These are phyloP conservation scores for Leptoclinus maculatus DNA, from an alignment of 2,797 vertebrate genomes.

Conservation along the genomic window DNA sequence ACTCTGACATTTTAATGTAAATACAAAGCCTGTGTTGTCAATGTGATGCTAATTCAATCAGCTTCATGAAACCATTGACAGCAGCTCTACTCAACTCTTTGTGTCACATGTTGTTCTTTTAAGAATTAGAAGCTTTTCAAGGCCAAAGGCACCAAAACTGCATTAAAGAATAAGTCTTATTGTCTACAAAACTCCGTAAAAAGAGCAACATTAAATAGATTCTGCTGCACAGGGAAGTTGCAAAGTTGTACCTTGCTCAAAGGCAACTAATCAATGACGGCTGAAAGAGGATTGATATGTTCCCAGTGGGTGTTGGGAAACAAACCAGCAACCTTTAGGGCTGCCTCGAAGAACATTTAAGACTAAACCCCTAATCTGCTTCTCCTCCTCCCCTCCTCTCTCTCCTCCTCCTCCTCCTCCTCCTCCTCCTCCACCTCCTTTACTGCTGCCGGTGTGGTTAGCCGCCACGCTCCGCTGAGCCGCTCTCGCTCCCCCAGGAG, in stretches of 20 bases:
- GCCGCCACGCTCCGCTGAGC: slow-evolving; percentile 87
- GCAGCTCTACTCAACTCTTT: not conserved
- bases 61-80: slow-evolving; percentile 23
- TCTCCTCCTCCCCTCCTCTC: slow-evolving; percentile 38
- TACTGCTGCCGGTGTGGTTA: slow-evolving; percentile 86
- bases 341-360: slow-evolving; percentile 50
- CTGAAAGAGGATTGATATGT: slow-evolving; percentile 17
- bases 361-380: slow-evolving; percentile 75
- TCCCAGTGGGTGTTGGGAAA: slow-evolving; percentile 33
- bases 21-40: slow-evolving; percentile 26
- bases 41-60: slow-evolving; percentile 17
- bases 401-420: slow-evolving; percentile 30
- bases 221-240: not conserved
- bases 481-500: slow-evolving; percentile 86
- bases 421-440: slow-evolving; percentile 44
- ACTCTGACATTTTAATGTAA: slow-evolving; percentile 21
- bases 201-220: not conserved
- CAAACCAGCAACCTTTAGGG: slow-evolving; percentile 66
- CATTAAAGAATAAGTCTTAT: not conserved
- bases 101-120: not conserved
- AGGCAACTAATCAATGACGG: slow-evolving; percentile 48
- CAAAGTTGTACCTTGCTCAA: slow-evolving; percentile 51
- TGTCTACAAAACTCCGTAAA: not conserved
- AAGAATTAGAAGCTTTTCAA: not conserved
- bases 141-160: not conserved